Base-by-base conservation (phyloP, 2,888 invertebrate genomes). In the Tyria jacobaeae region DNA sequence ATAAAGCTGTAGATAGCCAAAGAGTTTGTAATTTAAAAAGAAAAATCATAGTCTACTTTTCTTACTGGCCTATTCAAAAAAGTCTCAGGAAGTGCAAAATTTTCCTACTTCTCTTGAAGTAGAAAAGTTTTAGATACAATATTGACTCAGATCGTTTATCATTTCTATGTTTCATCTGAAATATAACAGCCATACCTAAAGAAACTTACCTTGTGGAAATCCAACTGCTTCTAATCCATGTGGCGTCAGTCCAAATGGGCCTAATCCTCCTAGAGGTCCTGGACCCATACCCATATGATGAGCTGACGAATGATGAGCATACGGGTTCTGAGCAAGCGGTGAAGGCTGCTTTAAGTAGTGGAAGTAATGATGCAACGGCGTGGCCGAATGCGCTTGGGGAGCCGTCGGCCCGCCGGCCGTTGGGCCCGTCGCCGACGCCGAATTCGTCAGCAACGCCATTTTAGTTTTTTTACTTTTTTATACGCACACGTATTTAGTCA, bases 331-430 rank as follows among this genome's bases (percentile, higher is more conserved):
- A 3, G 94, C 88, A 31, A 94, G 78, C 52, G 94, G 94, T 64
- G 92, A 92, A 49, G 95, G 95, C 78, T 94, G 94, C 84, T 94
- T 95, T 80, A 95, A 86, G 73, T 95, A 95, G 62, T 94, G 95
- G 82, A 95, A 95, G 80, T 94, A 95, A 76, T 94, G 94, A 61
- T 94, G 94, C 5, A 93, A 85, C 5, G 94, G 94, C 62, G 95
- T 95, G 65, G 95, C 89, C 4, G 95, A 89, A 66, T 95, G 94
- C 47, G 92, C 91, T 70, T 91, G 92, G 0, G 90, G 89, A 31
- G 90, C 90, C 66, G 90, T 76, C 37, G 90, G 90, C 51, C 88
- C 89, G 1, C 89, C 83, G 12, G 87, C 84, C 41, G 91, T 85
- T 62, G 92, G 89, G 49, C 92, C 93, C 54, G 87, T 80, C 21